phyloP scores from a whole-genome alignment of 2,113 vertebrate species.

The Cyphomyrus discorhynchus region DNA sequence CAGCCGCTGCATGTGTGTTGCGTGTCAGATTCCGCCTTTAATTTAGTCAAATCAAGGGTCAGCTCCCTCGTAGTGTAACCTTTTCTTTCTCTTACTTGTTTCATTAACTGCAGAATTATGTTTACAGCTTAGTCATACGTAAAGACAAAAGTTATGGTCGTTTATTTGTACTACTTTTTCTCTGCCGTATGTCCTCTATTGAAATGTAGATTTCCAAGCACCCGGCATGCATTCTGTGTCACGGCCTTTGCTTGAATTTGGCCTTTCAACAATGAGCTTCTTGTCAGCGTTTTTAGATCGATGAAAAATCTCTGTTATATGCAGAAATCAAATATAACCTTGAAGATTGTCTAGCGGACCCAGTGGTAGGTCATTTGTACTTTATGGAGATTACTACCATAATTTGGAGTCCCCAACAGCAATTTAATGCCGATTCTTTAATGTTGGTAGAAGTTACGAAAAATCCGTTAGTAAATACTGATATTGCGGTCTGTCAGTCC shows the following conservation, averaged over 20 bases:
- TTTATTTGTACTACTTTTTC: neutral
- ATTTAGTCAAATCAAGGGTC: neutral
- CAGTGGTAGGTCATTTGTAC: neutral
- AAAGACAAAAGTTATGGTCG: neutral
- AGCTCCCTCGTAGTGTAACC: neutral
- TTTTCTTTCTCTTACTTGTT: neutral
- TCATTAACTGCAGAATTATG: neutral
- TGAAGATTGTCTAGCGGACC: neutral
- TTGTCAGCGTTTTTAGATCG: neutral
- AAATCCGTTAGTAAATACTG: neutral
- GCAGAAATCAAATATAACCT: neutral
- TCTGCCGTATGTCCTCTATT: neutral
- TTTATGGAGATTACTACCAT: neutral
- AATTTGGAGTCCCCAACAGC: neutral
- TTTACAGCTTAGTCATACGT: neutral
- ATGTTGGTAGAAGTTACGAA: neutral
- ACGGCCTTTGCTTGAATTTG: neutral
- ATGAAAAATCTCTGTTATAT: neutral
- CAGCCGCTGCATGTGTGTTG: neutral
- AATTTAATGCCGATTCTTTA: neutral
- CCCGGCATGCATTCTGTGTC: neutral
- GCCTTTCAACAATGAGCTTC: neutral
- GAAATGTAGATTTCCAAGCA: neutral
- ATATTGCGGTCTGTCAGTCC: neutral
- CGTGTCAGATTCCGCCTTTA: neutral